These are phyloP conservation scores for Columbina picui DNA, from an alignment of 2,113 vertebrate genomes.

Conservation along the genomic window DNA sequence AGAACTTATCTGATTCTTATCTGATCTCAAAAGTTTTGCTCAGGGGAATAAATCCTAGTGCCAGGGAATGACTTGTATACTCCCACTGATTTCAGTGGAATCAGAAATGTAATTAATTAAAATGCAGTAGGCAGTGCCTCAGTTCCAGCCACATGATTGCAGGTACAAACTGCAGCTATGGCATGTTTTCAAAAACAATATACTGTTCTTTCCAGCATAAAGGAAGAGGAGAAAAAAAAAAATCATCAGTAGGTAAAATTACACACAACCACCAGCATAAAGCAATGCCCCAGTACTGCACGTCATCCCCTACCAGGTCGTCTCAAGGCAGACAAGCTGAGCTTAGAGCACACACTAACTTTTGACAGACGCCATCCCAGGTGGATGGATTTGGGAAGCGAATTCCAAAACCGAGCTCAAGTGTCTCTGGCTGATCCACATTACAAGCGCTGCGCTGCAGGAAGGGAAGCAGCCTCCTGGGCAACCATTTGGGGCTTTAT, in stretches of 20 bases:
- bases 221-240: neutral
- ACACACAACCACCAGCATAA: neutral
- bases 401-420: neutral
- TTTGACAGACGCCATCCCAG: neutral
- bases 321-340: neutral
- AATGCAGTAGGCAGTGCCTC: neutral
- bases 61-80: neutral
- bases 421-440: neutral
- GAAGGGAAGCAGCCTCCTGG: conserved; percentile 6
- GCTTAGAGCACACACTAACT: neutral
- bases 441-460: neutral
- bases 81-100: neutral
- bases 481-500: conserved; percentile 9
- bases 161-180: neutral
- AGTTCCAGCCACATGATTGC: neutral
- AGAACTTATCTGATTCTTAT: neutral
- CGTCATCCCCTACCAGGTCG: neutral
- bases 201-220: neutral
- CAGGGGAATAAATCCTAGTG: neutral
- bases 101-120: neutral
- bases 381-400: neutral
- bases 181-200: neutral
- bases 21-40: neutral
- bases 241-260: neutral
- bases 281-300: neutral